phyloP scores from a whole-genome alignment of 2,797 vertebrate species.

The Fistularia commersonii region DNA sequence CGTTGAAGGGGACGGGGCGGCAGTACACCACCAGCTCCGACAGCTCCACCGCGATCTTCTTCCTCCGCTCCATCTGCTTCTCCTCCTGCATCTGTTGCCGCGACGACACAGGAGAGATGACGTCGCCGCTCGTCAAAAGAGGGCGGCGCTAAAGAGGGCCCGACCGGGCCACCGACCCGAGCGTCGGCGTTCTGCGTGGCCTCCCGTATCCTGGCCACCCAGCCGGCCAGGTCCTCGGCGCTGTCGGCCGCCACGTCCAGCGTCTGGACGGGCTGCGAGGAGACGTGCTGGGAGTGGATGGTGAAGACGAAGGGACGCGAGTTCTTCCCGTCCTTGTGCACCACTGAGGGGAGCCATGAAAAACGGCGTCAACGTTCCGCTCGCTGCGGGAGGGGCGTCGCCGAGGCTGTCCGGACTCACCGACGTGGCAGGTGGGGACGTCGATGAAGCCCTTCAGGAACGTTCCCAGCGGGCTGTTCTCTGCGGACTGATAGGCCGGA shows the following conservation, averaged over 20 bases:
- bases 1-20: conserved; percentile 95
- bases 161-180: conserved; percentile 70
- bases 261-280: conserved; percentile 65
- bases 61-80: conserved; percentile 98
- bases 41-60: conserved; percentile 97
- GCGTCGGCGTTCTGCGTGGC: conserved; percentile 92
- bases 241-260: conserved; percentile 89
- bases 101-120: conserved; percentile 8
- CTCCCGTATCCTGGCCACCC: conserved; percentile 92
- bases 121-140: too few relatives aligned
- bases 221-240: conserved; percentile 89
- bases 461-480: conserved; percentile 97
- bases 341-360: conserved; percentile 54
- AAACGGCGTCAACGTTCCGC: conserved; percentile 7
- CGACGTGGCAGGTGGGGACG: conserved; percentile 93
- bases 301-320: conserved; percentile 89
- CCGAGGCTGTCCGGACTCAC: conserved; percentile 72
- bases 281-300: conserved; percentile 73
- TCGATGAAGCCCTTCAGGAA: conserved; percentile 92
- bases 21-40: conserved; percentile 98
- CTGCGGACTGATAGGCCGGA: conserved; percentile 71
- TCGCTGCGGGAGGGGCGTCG: conserved; percentile 23
- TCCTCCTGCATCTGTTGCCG: conserved; percentile 85
- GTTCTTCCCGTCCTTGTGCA: conserved; percentile 83
- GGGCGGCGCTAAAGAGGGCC: too few relatives aligned